Percentiles rank a stretch among this genome's conserved stretches.
phyloP scores from a whole-genome alignment of 2,797 vertebrate genomes.

The Galago senegalensis region DNA sequence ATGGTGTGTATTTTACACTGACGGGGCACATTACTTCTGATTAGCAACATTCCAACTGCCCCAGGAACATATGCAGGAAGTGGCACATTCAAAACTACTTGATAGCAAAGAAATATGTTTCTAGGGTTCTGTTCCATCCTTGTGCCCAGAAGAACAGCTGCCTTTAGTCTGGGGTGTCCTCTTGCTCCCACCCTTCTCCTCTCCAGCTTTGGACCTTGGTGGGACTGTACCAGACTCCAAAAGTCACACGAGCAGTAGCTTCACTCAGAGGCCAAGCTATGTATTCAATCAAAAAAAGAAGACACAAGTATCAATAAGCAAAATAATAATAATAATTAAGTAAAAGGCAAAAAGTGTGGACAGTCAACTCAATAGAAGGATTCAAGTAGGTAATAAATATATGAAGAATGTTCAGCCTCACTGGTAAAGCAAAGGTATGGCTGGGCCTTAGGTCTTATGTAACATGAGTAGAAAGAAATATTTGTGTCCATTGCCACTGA shows the following conservation, averaged over 20 bases:
- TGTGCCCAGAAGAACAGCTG: not conserved
- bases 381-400: not conserved
- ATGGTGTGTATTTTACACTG: not conserved
- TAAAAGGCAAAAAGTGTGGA: not conserved
- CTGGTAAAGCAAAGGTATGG: not conserved
- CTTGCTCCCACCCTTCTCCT: not conserved
- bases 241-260: not conserved
- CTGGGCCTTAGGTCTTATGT: not conserved
- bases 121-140: not conserved
- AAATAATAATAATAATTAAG: not conserved
- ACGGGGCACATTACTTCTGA: not conserved
- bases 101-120: not conserved
- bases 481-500: not conserved
- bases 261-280: not conserved
- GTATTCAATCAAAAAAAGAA: not conserved
- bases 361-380: not conserved
- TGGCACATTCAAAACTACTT: constrained; percentile 8
- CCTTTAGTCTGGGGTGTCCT: not conserved
- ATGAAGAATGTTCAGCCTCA: not conserved
- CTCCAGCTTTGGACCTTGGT: not conserved
- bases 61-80: not conserved
- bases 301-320: not conserved
- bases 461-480: not conserved
- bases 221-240: not conserved
- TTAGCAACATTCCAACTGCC: not conserved